Conservation (phyloP, 2,113 vertebrate species). For the Pogonocichla stellata region DNA sequence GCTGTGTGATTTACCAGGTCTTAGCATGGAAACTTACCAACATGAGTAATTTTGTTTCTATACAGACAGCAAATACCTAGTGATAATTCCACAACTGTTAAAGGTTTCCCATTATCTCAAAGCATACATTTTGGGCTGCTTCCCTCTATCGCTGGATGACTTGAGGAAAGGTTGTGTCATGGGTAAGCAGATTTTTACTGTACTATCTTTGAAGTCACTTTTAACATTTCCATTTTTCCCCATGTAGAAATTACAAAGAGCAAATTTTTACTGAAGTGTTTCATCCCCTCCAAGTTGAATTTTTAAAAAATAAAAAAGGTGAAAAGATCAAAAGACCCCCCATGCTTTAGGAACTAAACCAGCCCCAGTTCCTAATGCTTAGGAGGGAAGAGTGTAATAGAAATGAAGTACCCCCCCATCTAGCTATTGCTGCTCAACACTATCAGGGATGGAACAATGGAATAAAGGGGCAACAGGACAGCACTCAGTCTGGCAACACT, state of each 20-base stretch:
- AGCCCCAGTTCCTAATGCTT: not conserved
- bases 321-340: not conserved
- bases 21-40: not conserved
- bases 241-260: not conserved
- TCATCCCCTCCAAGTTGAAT: not conserved
- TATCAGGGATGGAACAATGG: not conserved
- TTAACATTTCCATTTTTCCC: not conserved
- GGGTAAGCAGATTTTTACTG: not conserved
- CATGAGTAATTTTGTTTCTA: not conserved
- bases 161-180: not conserved
- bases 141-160: not conserved
- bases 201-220: not conserved
- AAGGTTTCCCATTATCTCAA: not conserved
- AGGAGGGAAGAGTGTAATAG: not conserved
- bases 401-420: not conserved
- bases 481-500: not conserved
- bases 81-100: not conserved
- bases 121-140: not conserved
- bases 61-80: not conserved
- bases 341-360: not conserved
- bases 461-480: not conserved
- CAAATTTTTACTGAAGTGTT: not conserved
- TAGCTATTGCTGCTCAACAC: not conserved
- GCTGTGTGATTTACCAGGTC: not conserved
- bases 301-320: not conserved